These are phyloP conservation scores for Azemiops feae DNA, from an alignment of 2,113 vertebrate genomes.

Conservation along the genomic window DNA sequence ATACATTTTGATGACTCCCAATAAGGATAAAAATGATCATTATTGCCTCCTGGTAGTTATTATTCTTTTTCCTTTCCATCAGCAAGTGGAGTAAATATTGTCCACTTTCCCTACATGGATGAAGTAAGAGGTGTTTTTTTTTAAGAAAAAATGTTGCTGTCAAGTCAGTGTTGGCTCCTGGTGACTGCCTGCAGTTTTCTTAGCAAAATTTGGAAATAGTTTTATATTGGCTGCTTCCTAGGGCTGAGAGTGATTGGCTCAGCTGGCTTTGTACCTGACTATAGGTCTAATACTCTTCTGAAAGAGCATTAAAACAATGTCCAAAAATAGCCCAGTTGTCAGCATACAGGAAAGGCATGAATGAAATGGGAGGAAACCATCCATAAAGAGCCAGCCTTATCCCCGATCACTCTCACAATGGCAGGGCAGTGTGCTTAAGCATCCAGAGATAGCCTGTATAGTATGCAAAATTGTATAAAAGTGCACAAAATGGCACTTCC, in stretches of 20 bases:
- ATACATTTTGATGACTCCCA: background rate
- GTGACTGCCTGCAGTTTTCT: no score
- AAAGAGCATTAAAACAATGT: background rate
- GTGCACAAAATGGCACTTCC: background rate
- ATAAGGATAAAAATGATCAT: background rate
- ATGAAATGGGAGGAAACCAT: background rate
- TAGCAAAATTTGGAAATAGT: no score
- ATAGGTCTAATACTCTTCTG: background rate
- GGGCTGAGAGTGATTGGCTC: no score
- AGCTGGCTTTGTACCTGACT: background rate
- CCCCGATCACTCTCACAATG: background rate
- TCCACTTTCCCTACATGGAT: background rate
- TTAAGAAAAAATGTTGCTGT: no score
- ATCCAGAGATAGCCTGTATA: background rate
- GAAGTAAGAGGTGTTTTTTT: no score
- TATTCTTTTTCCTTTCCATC: background rate
- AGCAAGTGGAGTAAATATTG: background rate
- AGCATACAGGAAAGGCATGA: background rate
- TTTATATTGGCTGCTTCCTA: no score
- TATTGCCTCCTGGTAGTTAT: background rate
- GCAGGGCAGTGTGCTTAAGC: background rate
- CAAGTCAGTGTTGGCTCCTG: no score
- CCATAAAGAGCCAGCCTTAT: background rate
- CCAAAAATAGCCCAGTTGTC: background rate
- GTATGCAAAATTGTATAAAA: background rate